phyloP scores from a whole-genome alignment of 2,888 invertebrate genomes.

The Trichogramma evanescens region DNA sequence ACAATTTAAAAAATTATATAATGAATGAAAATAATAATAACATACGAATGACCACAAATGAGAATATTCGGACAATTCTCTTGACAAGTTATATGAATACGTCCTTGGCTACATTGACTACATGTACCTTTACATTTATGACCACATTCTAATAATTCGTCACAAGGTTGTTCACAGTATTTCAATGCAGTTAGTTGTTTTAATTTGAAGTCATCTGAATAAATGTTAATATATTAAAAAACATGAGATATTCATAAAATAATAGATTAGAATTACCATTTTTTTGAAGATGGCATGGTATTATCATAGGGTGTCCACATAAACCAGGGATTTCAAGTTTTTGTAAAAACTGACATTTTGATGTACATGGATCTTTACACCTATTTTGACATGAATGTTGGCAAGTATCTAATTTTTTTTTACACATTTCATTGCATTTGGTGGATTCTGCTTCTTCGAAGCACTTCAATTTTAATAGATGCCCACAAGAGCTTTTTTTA shows the following conservation, averaged over 20 bases:
- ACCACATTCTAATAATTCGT: background rate
- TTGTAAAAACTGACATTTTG: background rate
- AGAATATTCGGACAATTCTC: background rate
- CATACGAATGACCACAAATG: constrained; percentile 9
- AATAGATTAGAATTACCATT: background rate
- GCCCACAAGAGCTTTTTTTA: constrained; percentile 4
- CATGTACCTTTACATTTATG: constrained; percentile 4
- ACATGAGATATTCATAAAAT: background rate
- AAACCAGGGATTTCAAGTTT: background rate
- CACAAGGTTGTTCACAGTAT: constrained; percentile 5
- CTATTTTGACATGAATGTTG: background rate
- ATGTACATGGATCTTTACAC: constrained; percentile 8
- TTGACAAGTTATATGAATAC: background rate
- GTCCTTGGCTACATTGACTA: constrained; percentile 6
- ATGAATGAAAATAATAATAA: background rate
- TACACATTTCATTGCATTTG: background rate
- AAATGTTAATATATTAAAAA: background rate
- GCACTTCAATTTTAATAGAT: constrained; percentile 1
- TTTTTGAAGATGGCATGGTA: constrained; percentile 1
- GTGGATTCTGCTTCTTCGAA: background rate
- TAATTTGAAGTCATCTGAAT: background rate
- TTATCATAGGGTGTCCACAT: constrained; percentile 2
- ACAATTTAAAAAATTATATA: too few relatives aligned
- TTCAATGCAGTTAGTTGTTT: background rate
- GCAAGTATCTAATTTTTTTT: constrained; percentile 5